Conservation (phyloP, 2,113 vertebrate species). For the Ciconia boyciana region DNA sequence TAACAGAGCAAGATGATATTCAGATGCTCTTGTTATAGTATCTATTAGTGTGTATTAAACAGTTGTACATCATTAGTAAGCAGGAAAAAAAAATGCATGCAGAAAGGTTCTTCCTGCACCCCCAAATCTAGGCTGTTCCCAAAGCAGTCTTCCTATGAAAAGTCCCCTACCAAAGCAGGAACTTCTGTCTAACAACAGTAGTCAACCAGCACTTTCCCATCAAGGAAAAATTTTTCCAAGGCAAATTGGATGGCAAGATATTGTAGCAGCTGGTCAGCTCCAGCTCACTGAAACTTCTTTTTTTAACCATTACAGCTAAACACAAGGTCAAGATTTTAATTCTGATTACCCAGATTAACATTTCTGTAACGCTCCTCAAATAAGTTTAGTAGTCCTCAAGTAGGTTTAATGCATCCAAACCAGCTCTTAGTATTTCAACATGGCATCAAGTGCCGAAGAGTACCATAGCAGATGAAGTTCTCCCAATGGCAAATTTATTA, state of each 20-base stretch:
- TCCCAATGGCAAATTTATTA: background rate
- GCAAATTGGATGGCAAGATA: background rate
- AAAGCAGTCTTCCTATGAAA: background rate
- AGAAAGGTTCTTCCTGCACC: background rate
- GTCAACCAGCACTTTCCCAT: background rate
- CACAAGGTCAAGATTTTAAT: background rate
- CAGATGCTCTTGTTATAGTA: background rate
- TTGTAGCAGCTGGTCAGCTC: background rate
- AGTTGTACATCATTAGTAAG: background rate
- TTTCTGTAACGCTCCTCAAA: background rate
- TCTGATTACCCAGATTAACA: background rate
- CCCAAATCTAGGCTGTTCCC: background rate
- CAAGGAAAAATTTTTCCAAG: background rate
- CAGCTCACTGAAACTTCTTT: background rate
- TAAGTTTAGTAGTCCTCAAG: background rate
- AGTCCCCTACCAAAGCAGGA: background rate
- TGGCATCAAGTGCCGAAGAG: background rate
- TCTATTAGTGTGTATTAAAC: background rate
- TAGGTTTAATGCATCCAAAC: background rate
- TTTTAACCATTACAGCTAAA: background rate
- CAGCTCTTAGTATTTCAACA: background rate
- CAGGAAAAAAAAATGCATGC: background rate
- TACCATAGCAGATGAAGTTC: background rate
- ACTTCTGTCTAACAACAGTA: background rate
- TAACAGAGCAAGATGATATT: background rate